Conservation (phyloP, 2,888 invertebrate genomes). For the Mythimna pallens region DNA sequence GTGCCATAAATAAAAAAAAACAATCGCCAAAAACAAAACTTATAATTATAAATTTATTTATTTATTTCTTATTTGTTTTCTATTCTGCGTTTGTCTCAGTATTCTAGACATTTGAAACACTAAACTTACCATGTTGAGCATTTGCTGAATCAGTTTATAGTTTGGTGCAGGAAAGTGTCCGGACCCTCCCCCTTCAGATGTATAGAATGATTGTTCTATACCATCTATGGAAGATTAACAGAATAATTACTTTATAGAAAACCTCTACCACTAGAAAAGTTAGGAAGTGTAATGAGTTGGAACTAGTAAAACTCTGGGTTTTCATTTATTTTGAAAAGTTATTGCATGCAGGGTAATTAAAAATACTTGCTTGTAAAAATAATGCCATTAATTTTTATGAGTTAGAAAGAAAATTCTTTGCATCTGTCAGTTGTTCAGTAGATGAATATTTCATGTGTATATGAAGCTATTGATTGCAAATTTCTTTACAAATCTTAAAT, state of each 20-base stretch:
- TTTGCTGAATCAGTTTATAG: conserved; percentile 72
- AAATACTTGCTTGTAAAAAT: background rate
- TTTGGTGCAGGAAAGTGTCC: conserved; percentile 72
- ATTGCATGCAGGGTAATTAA: background rate
- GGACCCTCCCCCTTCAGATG: conserved; percentile 60
- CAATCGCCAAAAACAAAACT: no score
- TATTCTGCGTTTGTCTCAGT: background rate
- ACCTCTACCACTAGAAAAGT: background rate
- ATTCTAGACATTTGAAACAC: conserved; percentile 6
- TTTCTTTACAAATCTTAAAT: no score
- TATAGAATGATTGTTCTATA: conserved; percentile 71
- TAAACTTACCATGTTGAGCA: conserved; percentile 76
- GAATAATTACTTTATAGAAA: background rate
- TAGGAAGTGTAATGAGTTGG: background rate
- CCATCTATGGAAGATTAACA: conserved; percentile 71
- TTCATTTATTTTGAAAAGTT: background rate
- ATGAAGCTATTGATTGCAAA: no score
- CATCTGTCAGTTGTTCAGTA: background rate
- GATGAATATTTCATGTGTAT: background rate
- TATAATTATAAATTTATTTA: no score
- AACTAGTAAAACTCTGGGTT: background rate
- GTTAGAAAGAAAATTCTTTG: background rate
- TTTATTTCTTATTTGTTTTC: no score
- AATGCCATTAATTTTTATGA: background rate
- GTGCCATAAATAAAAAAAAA: no score